Conservation (phyloP, 2,113 vertebrate species). For the Catharus bicknelli region DNA sequence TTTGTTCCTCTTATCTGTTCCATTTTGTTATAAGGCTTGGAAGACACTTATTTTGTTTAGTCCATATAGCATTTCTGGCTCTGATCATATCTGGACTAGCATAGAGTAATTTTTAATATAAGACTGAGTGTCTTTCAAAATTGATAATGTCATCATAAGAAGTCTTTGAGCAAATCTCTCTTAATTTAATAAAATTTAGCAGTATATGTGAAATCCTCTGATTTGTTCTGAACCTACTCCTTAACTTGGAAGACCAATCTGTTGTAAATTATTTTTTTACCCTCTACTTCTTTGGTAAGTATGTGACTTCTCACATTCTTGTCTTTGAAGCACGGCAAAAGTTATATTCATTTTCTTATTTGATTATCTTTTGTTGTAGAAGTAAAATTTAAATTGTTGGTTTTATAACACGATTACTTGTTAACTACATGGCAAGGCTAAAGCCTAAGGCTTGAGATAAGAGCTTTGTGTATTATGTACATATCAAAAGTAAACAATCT, state of each 20-base stretch:
- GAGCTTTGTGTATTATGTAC: neutral
- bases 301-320: neutral
- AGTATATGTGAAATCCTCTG: accelerated
- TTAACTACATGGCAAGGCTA: neutral
- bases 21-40: neutral
- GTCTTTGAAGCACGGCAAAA: neutral
- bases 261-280: neutral
- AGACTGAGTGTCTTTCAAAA: neutral
- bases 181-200: neutral
- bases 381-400: neutral
- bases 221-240: neutral
- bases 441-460: constrained; percentile 7
- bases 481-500: neutral
- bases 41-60: neutral
- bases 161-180: neutral
- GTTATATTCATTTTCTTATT: neutral
- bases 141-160: neutral
- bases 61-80: neutral
- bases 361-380: neutral
- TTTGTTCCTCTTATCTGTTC: neutral
- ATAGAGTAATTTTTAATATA: neutral
- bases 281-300: neutral
- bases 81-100: neutral
- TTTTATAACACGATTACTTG: neutral
- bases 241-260: neutral